Conservation (phyloP, 2,113 vertebrate genomes). For the Ancistrus triradiatus region DNA sequence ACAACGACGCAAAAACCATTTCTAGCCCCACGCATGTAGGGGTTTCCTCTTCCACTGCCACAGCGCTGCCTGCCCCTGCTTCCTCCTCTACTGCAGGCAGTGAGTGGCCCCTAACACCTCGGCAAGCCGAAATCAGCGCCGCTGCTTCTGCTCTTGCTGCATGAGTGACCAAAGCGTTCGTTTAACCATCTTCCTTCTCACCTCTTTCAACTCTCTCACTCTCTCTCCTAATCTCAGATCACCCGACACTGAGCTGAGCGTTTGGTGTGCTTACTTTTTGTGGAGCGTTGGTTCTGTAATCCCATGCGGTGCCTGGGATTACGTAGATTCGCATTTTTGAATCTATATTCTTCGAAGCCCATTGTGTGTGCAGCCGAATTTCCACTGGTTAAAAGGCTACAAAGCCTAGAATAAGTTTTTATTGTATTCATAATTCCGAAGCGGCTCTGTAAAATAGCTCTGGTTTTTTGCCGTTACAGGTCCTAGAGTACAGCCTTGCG, state of each 20-base stretch:
- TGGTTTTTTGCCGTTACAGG: no score
- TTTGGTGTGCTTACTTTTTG: slow-evolving; percentile 13
- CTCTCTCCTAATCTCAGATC: not conserved
- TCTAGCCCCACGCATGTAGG: slow-evolving; percentile 95
- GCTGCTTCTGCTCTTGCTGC: slow-evolving; percentile 23
- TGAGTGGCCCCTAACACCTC: slow-evolving; percentile 74
- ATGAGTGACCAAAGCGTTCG: slow-evolving; percentile 21
- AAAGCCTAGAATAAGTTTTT: no score
- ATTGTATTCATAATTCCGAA: no score
- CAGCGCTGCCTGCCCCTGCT: slow-evolving; percentile 78
- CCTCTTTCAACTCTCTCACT: not conserved
- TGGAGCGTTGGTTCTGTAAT: not conserved
- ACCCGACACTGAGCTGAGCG: not conserved
- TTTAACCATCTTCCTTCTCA: slow-evolving; percentile 25
- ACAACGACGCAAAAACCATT: slow-evolving; percentile 96
- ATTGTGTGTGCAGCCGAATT: no score
- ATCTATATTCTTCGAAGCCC: not conserved
- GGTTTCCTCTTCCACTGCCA: slow-evolving; percentile 88
- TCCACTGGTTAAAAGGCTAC: no score
- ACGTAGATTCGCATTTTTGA: no score
- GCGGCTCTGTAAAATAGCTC: no score
- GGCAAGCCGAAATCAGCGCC: not conserved
- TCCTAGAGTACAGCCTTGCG: no score
- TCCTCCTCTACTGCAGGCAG: slow-evolving; percentile 93
- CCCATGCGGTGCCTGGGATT: not conserved